Conservation (phyloP, 2,888 invertebrate genomes). For the Tetheella fluctuosa region DNA sequence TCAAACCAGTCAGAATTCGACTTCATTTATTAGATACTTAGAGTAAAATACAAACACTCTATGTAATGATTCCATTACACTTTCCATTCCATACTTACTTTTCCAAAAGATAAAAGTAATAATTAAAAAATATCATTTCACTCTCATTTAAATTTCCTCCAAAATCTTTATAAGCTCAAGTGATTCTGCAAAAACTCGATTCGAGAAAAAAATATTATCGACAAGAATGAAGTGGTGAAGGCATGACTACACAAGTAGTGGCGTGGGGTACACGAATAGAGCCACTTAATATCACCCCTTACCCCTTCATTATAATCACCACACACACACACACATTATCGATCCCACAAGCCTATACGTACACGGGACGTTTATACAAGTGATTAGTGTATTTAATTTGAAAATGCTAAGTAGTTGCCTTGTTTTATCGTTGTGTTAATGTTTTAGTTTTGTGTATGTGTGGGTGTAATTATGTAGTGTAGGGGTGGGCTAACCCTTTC, state of each 20-base stretch:
- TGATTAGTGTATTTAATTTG: slow-evolving; percentile 85
- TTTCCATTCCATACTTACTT: no score
- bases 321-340: slow-evolving; percentile 77
- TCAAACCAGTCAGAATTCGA: no score
- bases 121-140: no score
- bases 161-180: background rate
- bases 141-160: no score
- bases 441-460: slow-evolving; percentile 49
- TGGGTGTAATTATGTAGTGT: slow-evolving; percentile 69
- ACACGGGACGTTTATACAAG: slow-evolving; percentile 76
- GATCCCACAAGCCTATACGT: slow-evolving; percentile 66
- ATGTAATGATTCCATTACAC: no score
- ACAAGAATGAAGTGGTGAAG: slow-evolving; percentile 74
- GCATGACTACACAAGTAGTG: slow-evolving; percentile 70
- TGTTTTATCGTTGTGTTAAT: slow-evolving; percentile 75
- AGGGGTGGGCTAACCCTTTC: slow-evolving; percentile 76
- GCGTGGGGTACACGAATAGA: slow-evolving; percentile 77
- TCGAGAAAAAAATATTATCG: slow-evolving; percentile 60
- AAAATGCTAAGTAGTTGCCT: slow-evolving; percentile 84
- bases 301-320: slow-evolving; percentile 83
- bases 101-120: no score
- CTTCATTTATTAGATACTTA: no score
- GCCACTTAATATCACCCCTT: slow-evolving; percentile 83
- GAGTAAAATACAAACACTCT: no score
- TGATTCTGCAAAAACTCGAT: slow-evolving; percentile 27